These are phyloP conservation scores for Apostichopus japonicus DNA, from an alignment of 35 echinoderm and acorn worm species.

Conservation along the genomic window DNA sequence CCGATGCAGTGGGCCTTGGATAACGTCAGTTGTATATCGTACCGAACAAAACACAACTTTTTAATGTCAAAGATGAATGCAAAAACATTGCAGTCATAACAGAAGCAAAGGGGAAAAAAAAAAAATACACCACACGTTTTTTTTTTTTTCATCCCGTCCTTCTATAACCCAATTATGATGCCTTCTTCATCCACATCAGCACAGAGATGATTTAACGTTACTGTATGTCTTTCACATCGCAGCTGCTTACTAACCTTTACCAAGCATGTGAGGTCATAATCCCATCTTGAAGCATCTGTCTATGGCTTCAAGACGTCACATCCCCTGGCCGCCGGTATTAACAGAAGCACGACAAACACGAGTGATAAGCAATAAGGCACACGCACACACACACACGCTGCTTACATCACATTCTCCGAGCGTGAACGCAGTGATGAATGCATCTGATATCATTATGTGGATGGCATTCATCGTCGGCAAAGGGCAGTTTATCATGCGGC, in stretches of 20 bases:
- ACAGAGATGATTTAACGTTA: slow-evolving; percentile 43
- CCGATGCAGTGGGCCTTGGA: not conserved
- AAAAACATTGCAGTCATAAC: slow-evolving; percentile 30
- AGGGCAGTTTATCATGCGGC: slow-evolving; percentile 18
- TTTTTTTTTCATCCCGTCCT: not conserved
- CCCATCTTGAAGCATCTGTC: slow-evolving; percentile 52
- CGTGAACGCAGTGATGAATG: not conserved
- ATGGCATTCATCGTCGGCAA: not conserved
- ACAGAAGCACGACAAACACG: not conserved
- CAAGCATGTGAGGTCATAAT: slow-evolving; percentile 51
- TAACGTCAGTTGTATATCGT: not conserved
- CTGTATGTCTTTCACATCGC: slow-evolving; percentile 25
- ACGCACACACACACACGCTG: not conserved
- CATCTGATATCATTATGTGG: slow-evolving; percentile 9
- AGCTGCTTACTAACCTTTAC: slow-evolving; percentile 51
- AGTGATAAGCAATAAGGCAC: not conserved
- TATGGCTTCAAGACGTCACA: slow-evolving; percentile 51
- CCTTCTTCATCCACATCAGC: slow-evolving; percentile 23
- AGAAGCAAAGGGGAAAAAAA: not conserved
- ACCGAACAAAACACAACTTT: not conserved
- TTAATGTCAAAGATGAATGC: not conserved
- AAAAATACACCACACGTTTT: too few species aligned
- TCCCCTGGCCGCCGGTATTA: slow-evolving; percentile 9
- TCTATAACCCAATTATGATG: slow-evolving; percentile 44
- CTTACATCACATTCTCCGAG: not conserved